Base-by-base conservation (phyloP, 1,140 invertebrate species). In the Pentalonia nigronervosa region DNA sequence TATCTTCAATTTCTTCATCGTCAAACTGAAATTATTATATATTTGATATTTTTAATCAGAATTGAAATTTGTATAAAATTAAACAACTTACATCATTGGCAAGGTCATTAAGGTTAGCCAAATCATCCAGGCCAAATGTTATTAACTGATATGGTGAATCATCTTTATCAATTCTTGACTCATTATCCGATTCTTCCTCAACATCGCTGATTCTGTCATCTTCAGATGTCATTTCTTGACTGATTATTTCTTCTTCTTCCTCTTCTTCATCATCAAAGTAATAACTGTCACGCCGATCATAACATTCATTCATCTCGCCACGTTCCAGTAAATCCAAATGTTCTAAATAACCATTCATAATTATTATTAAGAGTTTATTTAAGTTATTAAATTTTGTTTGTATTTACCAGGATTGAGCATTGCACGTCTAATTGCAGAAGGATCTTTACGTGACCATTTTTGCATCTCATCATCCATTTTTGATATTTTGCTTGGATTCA, bases 391-490 rank as follows among this genome's bases (percentile, higher is more conserved):
- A 21, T 67, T 25, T 56, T 89, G 25, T 56, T 25, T 14, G 30
- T 67, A 76, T 94, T 94, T 95, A 97, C 97, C 97, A 94, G 98
- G 98, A 96, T 97, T 97, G 41, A 98, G 97, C 98, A 99, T 99
- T 8, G 98, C 98, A 94, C 97, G 97, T 94, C 97, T 97, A 93
- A 98, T 97, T 93, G 97, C 97, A 94, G 96, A 95, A 0, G 98
- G 98, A 96, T 99, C 98, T 95, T 99, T 99, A 94, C 98, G 97
- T 17, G 98, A 98, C 98, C 98, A 99, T 95, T 99, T 99, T 94
- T 98, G 97, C 83, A 99, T 98, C 95, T 99, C 99, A 95, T 99
- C 98, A 94, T 99, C 98, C 98, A 99, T 99, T 96, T 99, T 99
- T 45, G 97, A 96, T 34, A 99, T 97, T 95, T 99, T 99, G 30